Evolutionary conservation across 2,888 invertebrate genomes (phyloP), one percentile per base, ranked within the genome.

Genomic region (Agrotis exclamationis): DNA sequence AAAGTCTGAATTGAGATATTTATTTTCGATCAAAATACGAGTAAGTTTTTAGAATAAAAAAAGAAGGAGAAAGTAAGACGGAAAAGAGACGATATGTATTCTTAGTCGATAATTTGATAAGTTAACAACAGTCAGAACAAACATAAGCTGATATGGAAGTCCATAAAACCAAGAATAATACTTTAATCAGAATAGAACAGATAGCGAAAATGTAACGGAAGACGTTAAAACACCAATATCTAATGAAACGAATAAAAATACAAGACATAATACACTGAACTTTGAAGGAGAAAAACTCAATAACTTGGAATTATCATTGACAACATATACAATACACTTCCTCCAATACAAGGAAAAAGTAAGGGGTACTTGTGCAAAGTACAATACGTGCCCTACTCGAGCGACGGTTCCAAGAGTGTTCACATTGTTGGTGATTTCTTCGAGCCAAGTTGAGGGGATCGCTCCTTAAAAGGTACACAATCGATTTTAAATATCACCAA

Each of bases 311-410:
- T 85, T 85, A 86, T 85, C 83, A 85, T 82, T 84, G 86, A 82
- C 74, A 83, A 83, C 80, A 84, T 84, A 83, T 83, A 86, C 85
- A 84, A 86, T 82, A 85, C 68, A 81, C 74, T 81, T 84, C 77
- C 79, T 79, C 79, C 76, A 76, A 79, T 77, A 80, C 78, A 83
- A 77, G 78, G 79, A 80, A 84, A 86, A 86, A 83, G 84, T 85
- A 83, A 85, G 84, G 81, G 82, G 80, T 83, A 83, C 87, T 87
- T 85, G 81, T 67, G 80, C 68, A 76, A 86, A 86, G 85, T 83
- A 87, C 87, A 89, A 87, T 87, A 83, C 83, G 81, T 82, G 87
- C 85, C 85, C 86, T 82, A 86, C 89, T 89, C 78, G 65, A 85
- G 78, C 79, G 69, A 84, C 87, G 86, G 85, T 84, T 88, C 83